Evolutionary conservation across 2,888 invertebrate species (phyloP).

Genomic region (Mythimna ferrago): DNA sequence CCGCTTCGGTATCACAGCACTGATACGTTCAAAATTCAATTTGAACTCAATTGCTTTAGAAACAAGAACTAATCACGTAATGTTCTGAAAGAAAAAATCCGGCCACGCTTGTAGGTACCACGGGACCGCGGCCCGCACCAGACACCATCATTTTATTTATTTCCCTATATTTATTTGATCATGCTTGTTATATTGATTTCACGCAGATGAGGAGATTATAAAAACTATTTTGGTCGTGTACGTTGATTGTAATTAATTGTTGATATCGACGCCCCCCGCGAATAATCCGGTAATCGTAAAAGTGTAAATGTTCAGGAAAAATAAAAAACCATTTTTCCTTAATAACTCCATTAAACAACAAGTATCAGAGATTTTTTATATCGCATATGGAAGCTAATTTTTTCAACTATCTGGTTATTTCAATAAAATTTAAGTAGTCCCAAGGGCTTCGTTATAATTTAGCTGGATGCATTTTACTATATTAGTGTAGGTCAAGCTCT

Average conservation of each 20-base stretch:
- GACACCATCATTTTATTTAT: constrained; percentile 73
- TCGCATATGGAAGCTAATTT: too few relatives aligned
- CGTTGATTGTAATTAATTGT: constrained; percentile 82
- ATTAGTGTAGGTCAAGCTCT: too few relatives aligned
- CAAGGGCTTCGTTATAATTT: too few relatives aligned
- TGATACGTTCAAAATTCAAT: constrained; percentile 61
- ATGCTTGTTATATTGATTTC: constrained; percentile 83
- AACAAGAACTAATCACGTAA: constrained; percentile 45
- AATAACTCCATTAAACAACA: too few relatives aligned
- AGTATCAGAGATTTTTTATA: too few relatives aligned
- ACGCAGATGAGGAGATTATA: constrained; percentile 81
- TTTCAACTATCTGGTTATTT: too few relatives aligned
- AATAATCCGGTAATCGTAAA: too few relatives aligned
- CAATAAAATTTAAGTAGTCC: too few relatives aligned
- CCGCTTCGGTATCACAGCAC: constrained; percentile 75
- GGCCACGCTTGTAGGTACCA: constrained; percentile 64
- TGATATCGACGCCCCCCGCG: too few relatives aligned
- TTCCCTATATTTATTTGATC: constrained; percentile 77
- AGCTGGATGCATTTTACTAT: too few relatives aligned
- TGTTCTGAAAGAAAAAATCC: constrained; percentile 35
- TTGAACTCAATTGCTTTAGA: constrained; percentile 52
- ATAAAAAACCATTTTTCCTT: too few relatives aligned
- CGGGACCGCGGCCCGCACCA: constrained; percentile 83
- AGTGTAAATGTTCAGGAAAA: too few relatives aligned
- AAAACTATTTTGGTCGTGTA: constrained; percentile 91